Base-by-base conservation (phyloP, 1,140 invertebrate species). In the Drosophila murphyi region DNA sequence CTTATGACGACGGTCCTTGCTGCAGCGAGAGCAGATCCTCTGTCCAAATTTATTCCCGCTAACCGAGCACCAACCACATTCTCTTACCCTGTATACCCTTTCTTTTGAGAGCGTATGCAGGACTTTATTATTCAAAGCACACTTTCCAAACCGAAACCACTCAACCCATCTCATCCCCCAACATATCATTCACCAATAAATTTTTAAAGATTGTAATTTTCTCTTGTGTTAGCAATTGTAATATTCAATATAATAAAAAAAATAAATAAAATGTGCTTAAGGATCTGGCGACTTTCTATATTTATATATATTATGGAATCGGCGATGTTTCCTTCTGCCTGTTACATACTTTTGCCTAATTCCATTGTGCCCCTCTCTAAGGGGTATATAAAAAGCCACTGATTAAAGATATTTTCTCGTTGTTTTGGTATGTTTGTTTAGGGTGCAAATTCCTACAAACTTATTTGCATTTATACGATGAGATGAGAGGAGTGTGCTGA, bases 401-500 rank as follows among this genome's bases (percentile, higher is more conserved):
- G 8, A 29, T 43, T n/a, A 6, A n/a, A 52, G 48, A 6, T 48
- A 32, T 35, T 51, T 70, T 2, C 10, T 20, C 10, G 4, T n/a
- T n/a, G 39, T 43, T 37, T 73, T 72, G 45, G 29, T 34, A 10
- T 39, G 52, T 48, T 73, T 48, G 63, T 41, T 62, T 59, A 52
- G 62, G 32, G 48, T 43, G 59, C 47, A 57, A 51, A 72, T 71
- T 43, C 70, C 57, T 72, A 52, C 72, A 76, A 45, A 62, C 31
- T 54, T 70, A 76, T 80, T 80, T 80, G 65, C 65, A 72, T 80
- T 52, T 71, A 57, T 51, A 62, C 61, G 50, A 47, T 10, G 67
- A 64, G 52, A 45, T 28, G 1, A 43, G 31, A 7, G 41, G 37
- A 34, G 29, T 35, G 8, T n/a, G 32, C 7, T 10, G 12, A 4